Evolutionary conservation across 2,888 invertebrate species (phyloP), one percentile per base, ranked within the genome.

Genomic region (Hemistola chrysoprasaria): DNA sequence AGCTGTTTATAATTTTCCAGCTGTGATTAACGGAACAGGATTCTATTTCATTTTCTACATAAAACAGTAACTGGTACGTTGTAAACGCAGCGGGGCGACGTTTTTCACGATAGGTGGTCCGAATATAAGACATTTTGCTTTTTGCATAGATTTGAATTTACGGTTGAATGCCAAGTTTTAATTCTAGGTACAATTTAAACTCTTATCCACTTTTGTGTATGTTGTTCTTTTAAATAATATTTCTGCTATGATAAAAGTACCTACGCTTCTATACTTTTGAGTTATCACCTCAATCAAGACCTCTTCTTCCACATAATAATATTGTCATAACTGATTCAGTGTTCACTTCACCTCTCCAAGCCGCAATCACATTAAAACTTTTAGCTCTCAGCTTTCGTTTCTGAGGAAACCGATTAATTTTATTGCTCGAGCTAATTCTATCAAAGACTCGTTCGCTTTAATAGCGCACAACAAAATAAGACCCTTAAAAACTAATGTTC

Each of bases 401-500:
- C 59, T 56, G 48, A 56, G 53, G 56, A 59, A 59, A 61, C 52
- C 79, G 84, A 86, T 87, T 85, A 80, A 83, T 83, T 82, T 85
- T 76, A 87, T 83, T 79, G 78, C 71, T 62, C 54, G 57, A 62
- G 80, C 84, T 86, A 84, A 87, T 84, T 86, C 85, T 85, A 84
- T 86, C 80, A 83, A 78, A 83, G 78, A 69, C 77, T 74, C 69
- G 64, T 66, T 65, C 75, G 74, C 73, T 75, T 82, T 82, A 81
- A 84, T 78, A 75, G 82, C 79, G 72, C 81, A 76, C 79, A 83
- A 79, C 84, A 81, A 83, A 86, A 86, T 84, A 87, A 85, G 82
- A 77, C 84, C 82, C 84, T 85, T 86, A 86, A 87, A 87, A 87
- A 87, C 86, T 83, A 87, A 87, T 86, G 87, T 78, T 76, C 81